A percentile compares a stretch with the other conserved stretches of the same genome.
Evolutionary conservation across 2,888 invertebrate species (phyloP).

Genomic region (Aleiodes alternator): DNA sequence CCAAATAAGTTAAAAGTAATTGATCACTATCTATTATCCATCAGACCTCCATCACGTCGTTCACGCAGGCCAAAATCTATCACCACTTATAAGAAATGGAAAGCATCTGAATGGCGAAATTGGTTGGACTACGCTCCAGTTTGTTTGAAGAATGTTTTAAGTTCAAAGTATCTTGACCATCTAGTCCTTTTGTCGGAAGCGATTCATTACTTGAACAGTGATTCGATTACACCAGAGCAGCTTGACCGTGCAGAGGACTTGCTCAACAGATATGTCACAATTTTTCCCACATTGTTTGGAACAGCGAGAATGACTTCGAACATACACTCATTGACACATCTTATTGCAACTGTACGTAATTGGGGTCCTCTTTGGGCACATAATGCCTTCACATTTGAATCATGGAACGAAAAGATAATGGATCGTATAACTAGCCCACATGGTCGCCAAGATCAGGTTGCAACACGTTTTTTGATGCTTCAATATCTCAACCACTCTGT

Average conservation of each 20-base stretch:
- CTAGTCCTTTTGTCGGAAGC: constrained; percentile 21
- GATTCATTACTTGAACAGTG: constrained; percentile 30
- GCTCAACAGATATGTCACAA: neutral
- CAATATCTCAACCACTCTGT: too few species aligned
- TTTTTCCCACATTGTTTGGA: neutral
- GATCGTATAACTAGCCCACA: neutral
- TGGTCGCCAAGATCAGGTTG: neutral
- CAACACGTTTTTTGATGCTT: neutral
- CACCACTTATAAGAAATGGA: constrained; percentile 31
- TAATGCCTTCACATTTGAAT: neutral
- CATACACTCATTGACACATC: neutral
- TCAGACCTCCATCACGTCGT: constrained; percentile 19
- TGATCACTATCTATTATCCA: constrained; percentile 12
- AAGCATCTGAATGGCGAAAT: constrained; percentile 44
- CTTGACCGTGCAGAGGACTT: neutral
- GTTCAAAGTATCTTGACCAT: constrained; percentile 24
- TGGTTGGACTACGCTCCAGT: constrained; percentile 28
- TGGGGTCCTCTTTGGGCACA: neutral
- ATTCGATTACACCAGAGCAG: constrained; percentile 27
- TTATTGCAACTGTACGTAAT: neutral
- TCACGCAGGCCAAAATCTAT: constrained; percentile 12
- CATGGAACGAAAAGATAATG: neutral
- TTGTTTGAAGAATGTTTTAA: constrained; percentile 31
- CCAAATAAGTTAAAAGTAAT: constrained; percentile 11
- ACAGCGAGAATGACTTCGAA: neutral